Evolutionary conservation across 2,113 vertebrate genomes (phyloP).

Genomic region (Zapus hudsonius): DNA sequence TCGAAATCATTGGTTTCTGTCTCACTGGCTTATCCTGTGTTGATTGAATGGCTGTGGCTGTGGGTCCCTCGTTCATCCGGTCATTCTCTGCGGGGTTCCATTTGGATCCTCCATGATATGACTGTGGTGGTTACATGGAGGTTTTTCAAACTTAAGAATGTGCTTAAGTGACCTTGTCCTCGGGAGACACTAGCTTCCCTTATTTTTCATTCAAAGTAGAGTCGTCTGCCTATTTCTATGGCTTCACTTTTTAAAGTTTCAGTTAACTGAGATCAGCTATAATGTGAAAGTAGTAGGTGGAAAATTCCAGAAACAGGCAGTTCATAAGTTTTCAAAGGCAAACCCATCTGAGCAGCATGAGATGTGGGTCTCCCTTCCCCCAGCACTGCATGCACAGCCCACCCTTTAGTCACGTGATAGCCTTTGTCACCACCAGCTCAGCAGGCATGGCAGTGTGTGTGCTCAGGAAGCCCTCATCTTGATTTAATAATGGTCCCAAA

Average conservation of each 20-base stretch:
- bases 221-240: neutral
- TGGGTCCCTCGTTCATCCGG: too few species aligned
- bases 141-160: neutral
- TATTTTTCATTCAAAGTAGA: neutral
- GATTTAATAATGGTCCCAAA: neutral
- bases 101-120: too few species aligned
- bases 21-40: too few species aligned
- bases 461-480: neutral
- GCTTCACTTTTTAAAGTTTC: neutral
- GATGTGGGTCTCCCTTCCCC: too few species aligned
- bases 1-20: too few species aligned
- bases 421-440: neutral
- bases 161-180: neutral
- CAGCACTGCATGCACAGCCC: too few species aligned
- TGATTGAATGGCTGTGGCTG: too few species aligned
- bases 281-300: neutral
- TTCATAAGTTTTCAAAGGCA: neutral
- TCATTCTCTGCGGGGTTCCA: too few species aligned
- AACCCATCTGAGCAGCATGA: neutral
- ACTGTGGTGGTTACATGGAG: neutral
- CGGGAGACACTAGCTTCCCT: neutral
- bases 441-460: too few species aligned
- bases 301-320: neutral
- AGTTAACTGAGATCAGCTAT: neutral
- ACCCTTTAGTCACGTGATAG: neutral